Conservation (phyloP, 1,140 invertebrate species). For the Micrasema minimum region DNA sequence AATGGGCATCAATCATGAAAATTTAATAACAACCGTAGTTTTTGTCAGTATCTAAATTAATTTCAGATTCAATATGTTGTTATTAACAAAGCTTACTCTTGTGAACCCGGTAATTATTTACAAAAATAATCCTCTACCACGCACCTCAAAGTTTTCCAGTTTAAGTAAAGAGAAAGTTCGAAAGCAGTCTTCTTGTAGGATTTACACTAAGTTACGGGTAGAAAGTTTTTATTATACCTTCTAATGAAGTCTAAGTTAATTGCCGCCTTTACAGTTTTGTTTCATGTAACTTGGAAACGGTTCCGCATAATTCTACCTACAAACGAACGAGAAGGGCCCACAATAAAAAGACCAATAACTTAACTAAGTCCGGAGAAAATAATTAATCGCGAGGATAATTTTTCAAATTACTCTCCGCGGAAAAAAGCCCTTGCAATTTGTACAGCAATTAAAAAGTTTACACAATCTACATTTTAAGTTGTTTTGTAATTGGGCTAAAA, state of each 20-base stretch:
- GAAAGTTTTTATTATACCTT: slow-evolving; percentile 53
- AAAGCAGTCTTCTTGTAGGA: slow-evolving; percentile 41
- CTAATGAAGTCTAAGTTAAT: slow-evolving; percentile 54
- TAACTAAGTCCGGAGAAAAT: slow-evolving; percentile 40
- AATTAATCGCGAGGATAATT: slow-evolving; percentile 51
- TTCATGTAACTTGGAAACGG: slow-evolving; percentile 38
- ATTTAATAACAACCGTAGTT: too few relatives aligned
- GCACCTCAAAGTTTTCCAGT: slow-evolving; percentile 28
- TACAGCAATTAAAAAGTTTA: slow-evolving; percentile 34
- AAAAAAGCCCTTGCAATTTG: slow-evolving; percentile 32
- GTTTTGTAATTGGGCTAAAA: background rate
- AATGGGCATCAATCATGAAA: too few relatives aligned
- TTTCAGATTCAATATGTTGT: too few relatives aligned
- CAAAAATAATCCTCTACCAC: slow-evolving; percentile 19
- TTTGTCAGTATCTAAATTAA: too few relatives aligned
- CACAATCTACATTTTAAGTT: slow-evolving; percentile 16
- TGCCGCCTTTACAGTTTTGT: slow-evolving; percentile 51
- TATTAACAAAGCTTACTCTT: too few relatives aligned
- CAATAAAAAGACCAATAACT: slow-evolving; percentile 43
- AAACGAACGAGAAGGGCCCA: slow-evolving; percentile 33
- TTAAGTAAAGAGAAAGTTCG: slow-evolving; percentile 30
- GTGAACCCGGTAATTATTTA: background rate
- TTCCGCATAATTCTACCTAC: slow-evolving; percentile 14
- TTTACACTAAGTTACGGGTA: slow-evolving; percentile 46
- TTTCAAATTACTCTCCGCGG: slow-evolving; percentile 24